A percentile compares a stretch with the other conserved stretches of the same genome.
phyloP scores from a whole-genome alignment of 2,113 vertebrate species.

The Amazona guildingii region DNA sequence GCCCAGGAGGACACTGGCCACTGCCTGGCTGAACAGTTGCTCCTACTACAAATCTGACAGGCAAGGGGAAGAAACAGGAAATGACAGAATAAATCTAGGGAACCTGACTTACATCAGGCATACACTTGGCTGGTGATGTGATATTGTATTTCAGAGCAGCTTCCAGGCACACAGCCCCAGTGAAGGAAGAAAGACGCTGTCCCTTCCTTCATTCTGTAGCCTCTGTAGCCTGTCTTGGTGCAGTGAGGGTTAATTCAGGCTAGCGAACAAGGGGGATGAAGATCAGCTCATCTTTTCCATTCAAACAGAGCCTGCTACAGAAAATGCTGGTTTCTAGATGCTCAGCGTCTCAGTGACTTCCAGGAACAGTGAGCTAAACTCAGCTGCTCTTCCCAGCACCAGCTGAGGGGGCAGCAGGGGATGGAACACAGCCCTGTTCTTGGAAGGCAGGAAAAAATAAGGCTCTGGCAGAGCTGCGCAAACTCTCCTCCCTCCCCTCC shows the following conservation, averaged over 20 bases:
- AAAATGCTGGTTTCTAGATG: constrained; percentile 49
- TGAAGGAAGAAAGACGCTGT: background rate
- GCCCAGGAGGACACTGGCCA: background rate
- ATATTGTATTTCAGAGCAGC: background rate
- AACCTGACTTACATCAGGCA: background rate
- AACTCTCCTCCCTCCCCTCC: background rate
- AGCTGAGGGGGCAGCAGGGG: constrained; percentile 64
- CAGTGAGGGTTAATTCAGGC: constrained; percentile 28
- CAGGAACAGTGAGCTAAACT: constrained; percentile 73
- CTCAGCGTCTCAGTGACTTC: constrained; percentile 57
- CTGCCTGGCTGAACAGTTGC: background rate
- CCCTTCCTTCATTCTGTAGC: background rate
- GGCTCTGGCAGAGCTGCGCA: constrained; percentile 34
- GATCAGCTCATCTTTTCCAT: constrained; percentile 62
- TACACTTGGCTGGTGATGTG: background rate
- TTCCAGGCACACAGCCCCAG: background rate
- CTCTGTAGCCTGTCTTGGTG: background rate
- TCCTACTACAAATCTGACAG: background rate
- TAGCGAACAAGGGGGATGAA: background rate
- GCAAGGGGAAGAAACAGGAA: background rate
- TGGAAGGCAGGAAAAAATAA: constrained; percentile 72
- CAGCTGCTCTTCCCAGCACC: constrained; percentile 70
- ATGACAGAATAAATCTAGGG: background rate
- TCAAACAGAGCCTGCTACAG: constrained; percentile 1
- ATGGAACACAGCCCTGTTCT: constrained; percentile 69